Evolutionary conservation across 2,888 invertebrate species (phyloP), one percentile per base, ranked within the genome.

Genomic region (Caenorhabditis sp.): DNA sequence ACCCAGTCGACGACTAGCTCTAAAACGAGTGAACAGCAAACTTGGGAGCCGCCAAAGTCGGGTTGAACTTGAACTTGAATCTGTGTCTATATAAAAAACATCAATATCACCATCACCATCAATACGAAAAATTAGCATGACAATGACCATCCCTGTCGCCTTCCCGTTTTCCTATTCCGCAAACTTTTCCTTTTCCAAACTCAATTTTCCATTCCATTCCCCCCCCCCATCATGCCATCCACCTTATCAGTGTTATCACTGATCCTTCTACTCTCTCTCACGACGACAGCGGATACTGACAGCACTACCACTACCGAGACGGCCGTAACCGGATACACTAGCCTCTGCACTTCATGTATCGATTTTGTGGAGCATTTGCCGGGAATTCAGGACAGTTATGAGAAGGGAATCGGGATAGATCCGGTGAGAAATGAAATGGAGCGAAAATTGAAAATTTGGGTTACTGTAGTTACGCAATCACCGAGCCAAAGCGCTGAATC

Each of bases 331-430:
- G 61, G 40, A 13, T 53, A 18, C 61, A 51, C 62, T 13, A 55
- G 15, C 18, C 18, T 74, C 18, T 74, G 72, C 20, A 22, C 56
- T 26, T 74, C 72, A 1, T 74, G 72, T 18, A 22, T 74, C 18
- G 20, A 18, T 0, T 74, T 74, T 15, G 11, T 74, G 13, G 50
- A 22, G 2, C 35, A 56, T 37, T 22, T 74, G 24, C 72, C 72
- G 11, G 72, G 72, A 20, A 64, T 74, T 22, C 15, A 58, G 24
- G 72, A 74, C 11, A 50, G 35, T 18, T 74, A 74, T 28, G 47
- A 47, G 11, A 37, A 64, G 6, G 26, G 35, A 0, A 24, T 20
- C 8, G 72, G 65, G 6, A 74, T 65, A 8, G 56, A 74, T 58
- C 50, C 65, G 56, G 72, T 65, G 20, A 32, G 71, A 22, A n/a